A percentile compares a stretch with the other conserved stretches of the same genome.
Evolutionary conservation across 2,888 invertebrate species (phyloP).

Genomic region (Abrostola triplasia): DNA sequence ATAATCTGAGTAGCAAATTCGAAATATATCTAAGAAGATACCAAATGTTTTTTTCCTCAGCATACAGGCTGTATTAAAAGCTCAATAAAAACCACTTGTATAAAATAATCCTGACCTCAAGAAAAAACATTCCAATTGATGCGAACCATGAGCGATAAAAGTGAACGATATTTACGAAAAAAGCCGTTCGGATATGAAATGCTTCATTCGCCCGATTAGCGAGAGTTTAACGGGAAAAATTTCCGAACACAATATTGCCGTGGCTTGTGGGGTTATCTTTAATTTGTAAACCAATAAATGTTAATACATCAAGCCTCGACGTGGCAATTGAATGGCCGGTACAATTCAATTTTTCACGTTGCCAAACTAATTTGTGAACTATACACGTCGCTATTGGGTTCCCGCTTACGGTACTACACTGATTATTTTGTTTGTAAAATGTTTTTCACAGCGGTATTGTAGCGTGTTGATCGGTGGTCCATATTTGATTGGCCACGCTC

Average conservation of each 20-base stretch:
- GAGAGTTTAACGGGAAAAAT: conserved; percentile 58
- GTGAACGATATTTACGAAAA: not conserved
- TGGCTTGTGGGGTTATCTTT: conserved; percentile 78
- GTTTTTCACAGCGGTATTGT: conserved; percentile 81
- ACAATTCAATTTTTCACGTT: conserved; percentile 81
- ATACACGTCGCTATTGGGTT: conserved; percentile 73
- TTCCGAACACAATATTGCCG: conserved; percentile 68
- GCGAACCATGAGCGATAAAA: not conserved
- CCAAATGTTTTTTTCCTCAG: too few relatives aligned
- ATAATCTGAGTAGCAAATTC: too few relatives aligned
- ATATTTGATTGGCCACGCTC: conserved; percentile 75
- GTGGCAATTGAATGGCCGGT: conserved; percentile 66
- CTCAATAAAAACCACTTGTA: too few relatives aligned
- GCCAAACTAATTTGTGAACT: conserved; percentile 86
- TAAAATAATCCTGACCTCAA: too few relatives aligned
- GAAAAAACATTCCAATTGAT: too few relatives aligned
- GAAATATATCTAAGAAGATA: too few relatives aligned
- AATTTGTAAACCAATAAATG: conserved; percentile 88
- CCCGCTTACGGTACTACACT: conserved; percentile 67
- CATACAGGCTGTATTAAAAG: too few relatives aligned
- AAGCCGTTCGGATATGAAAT: conserved; percentile 51
- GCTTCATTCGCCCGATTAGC: conserved; percentile 58
- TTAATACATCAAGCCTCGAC: conserved; percentile 82
- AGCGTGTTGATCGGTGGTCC: conserved; percentile 83
- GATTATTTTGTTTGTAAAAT: conserved; percentile 83